Percentiles rank a stretch among this genome's conserved stretches.
phyloP scores from a whole-genome alignment of 2,797 vertebrate species.

The Benthosema pterotum region DNA sequence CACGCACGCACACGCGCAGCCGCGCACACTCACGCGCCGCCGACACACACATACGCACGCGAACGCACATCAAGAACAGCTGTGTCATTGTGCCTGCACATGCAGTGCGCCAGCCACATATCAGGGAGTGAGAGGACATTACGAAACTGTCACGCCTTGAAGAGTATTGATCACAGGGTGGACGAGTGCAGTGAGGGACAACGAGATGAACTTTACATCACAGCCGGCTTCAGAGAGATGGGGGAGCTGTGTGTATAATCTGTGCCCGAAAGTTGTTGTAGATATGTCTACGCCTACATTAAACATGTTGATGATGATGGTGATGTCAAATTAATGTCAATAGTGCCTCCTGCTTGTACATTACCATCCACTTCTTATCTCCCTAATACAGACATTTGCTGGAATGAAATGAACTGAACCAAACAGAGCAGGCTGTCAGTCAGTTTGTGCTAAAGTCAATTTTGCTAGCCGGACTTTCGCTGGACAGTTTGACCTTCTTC shows the following conservation, averaged over 20 bases:
- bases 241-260: not conserved
- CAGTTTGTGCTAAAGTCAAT: slow-evolving; percentile 27
- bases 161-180: slow-evolving; percentile 52
- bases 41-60: not conserved
- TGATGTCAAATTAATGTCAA: slow-evolving; percentile 24
- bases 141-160: slow-evolving; percentile 33
- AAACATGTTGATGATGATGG: too few species aligned
- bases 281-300: too few species aligned
- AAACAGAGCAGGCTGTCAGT: slow-evolving; percentile 11
- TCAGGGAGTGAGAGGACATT: slow-evolving; percentile 47
- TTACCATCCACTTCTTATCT: slow-evolving; percentile 1
- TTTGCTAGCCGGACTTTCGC: slow-evolving; percentile 42
- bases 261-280: too few species aligned
- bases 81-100: slow-evolving; percentile 17
- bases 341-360: slow-evolving; percentile 23
- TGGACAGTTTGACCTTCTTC: slow-evolving; percentile 70
- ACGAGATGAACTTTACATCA: slow-evolving; percentile 31
- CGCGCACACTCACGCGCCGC: too few species aligned
- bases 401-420: slow-evolving; percentile 12
- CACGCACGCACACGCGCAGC: not conserved
- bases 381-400: slow-evolving; percentile 19
- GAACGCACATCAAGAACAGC: slow-evolving; percentile 19
- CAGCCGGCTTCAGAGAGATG: not conserved
- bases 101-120: not conserved
- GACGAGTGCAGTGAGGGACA: slow-evolving; percentile 23